Conservation (phyloP, 2,888 invertebrate species). For the Nephrotoma guestfalica region DNA sequence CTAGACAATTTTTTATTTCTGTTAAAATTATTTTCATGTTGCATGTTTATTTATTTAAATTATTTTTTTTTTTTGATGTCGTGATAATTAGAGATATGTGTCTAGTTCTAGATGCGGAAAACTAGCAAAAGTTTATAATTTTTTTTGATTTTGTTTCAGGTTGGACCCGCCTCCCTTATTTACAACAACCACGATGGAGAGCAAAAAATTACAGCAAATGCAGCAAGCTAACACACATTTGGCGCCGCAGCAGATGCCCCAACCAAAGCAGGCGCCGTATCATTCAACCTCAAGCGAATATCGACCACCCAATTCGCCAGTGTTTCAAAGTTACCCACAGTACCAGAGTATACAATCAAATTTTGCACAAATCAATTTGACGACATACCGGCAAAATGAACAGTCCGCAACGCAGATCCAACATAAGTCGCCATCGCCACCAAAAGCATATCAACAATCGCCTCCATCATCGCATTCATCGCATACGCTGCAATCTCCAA, state of each 20-base stretch:
- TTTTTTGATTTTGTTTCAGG: conserved; percentile 33
- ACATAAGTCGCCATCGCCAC: conserved; percentile 18
- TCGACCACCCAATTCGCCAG: conserved; percentile 36
- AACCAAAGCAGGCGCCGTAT: conserved; percentile 36
- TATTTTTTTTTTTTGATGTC: not conserved
- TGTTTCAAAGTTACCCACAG: conserved; percentile 20
- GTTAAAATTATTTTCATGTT: not conserved
- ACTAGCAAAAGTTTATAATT: not conserved
- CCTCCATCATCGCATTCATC: conserved; percentile 28
- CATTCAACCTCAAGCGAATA: conserved; percentile 34
- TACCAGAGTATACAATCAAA: conserved; percentile 16
- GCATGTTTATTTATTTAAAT: not conserved
- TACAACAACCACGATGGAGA: conserved; percentile 48
- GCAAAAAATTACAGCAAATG: conserved; percentile 41
- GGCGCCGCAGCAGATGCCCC: conserved; percentile 33
- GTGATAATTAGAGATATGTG: not conserved
- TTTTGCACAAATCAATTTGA: conserved; percentile 16
- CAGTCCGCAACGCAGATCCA: not conserved
- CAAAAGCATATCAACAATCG: conserved; percentile 11
- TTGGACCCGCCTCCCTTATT: conserved; percentile 56
- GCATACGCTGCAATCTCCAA: conserved; percentile 15
- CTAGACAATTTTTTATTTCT: not conserved
- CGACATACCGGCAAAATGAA: conserved; percentile 15
- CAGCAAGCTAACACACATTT: conserved; percentile 28
- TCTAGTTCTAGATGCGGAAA: not conserved